Conservation (phyloP, 1,140 invertebrate genomes). For the Matsumurasca onukii region DNA sequence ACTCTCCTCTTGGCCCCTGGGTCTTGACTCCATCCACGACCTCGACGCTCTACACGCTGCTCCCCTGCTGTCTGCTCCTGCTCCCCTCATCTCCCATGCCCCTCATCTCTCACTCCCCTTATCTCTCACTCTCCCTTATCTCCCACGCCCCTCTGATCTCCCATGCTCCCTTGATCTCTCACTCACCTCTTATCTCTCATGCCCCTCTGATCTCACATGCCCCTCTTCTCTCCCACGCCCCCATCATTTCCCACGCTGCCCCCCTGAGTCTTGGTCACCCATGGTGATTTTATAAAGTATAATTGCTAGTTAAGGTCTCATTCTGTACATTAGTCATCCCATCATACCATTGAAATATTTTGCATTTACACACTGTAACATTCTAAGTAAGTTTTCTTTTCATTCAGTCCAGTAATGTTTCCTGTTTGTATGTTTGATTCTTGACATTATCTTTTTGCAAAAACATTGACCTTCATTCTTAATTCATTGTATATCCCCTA, state of each 20-base stretch:
- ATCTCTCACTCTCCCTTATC: too few relatives aligned
- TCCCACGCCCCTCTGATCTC: neutral
- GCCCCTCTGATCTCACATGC: neutral
- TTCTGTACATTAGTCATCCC: too few relatives aligned
- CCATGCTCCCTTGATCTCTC: neutral
- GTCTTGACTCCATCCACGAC: neutral
- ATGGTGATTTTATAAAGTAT: too few relatives aligned
- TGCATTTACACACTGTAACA: too few relatives aligned
- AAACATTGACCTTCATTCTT: too few relatives aligned
- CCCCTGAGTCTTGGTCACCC: neutral
- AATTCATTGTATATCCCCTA: too few relatives aligned
- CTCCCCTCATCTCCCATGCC: conserved; percentile 5
- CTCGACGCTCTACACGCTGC: neutral
- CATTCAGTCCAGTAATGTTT: too few relatives aligned
- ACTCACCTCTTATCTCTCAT: neutral
- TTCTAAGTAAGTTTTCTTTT: too few relatives aligned
- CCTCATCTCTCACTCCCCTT: neutral
- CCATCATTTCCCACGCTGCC: neutral
- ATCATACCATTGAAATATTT: too few relatives aligned
- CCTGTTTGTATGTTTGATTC: too few relatives aligned
- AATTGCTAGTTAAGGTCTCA: too few relatives aligned
- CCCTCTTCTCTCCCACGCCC: neutral
- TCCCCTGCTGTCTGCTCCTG: neutral
- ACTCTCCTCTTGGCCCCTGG: neutral
- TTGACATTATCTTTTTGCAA: too few relatives aligned